Evolutionary conservation across 1,140 invertebrate genomes (phyloP), one percentile per base, ranked within the genome.

Genomic region (Lethocerus indicus): DNA sequence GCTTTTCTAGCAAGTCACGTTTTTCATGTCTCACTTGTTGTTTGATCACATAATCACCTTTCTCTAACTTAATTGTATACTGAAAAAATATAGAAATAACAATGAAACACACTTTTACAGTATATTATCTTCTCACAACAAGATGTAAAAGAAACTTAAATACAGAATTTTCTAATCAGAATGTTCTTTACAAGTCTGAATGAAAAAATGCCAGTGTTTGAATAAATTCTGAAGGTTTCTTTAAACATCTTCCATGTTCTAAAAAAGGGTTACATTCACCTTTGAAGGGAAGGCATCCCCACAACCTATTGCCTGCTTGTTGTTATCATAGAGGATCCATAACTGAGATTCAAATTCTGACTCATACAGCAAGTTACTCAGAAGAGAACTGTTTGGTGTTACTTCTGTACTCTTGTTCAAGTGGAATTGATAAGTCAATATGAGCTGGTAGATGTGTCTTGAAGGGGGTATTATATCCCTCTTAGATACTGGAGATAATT

Each of bases 261-360:
- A n/a, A n/a, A n/a, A n/a, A n/a, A n/a, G n/a, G 21, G 18, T 20
- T 18, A 46, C 50, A 60, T 50, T 57, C 67, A 88, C 85, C 73
- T 87, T 85, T 18, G 71, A 12, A 24, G 87, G 81, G 66, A 89
- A 93, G 1, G 90, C 88, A 69, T 96, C 91, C 14, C 91, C 92
- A 51, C 76, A 75, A 44, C 74, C 74, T 49, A 96, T 64, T 20
- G 84, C 68, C 57, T 89, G 83, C 67, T 96, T 96, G 64, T 92
- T 92, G n/a, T 70, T 64, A 67, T 95, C 88, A 67, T 86, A 96
- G 46, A 97, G 59, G 81, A 95, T 88, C 91, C 92, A 96, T 59
- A 96, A 72, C 67, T 96, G 90, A 4, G 87, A 88, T 67, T 96
- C 90, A 64, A 83, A 94, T 66, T 94, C 88, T 3, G 81, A 84